Conservation (phyloP, 1,140 invertebrate species). For the Campoletis sonorensis region DNA sequence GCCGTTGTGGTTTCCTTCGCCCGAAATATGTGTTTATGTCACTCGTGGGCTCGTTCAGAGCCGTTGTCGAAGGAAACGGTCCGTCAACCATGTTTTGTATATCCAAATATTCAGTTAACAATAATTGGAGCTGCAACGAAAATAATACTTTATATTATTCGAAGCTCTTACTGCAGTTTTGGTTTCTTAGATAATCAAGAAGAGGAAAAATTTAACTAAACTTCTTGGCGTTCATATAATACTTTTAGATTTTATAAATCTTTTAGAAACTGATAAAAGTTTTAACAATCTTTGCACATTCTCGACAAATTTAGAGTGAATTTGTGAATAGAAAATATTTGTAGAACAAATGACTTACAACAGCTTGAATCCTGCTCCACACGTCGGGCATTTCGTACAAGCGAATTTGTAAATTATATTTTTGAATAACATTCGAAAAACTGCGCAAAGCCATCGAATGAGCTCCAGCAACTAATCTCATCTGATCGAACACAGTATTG, state of each 20-base stretch:
- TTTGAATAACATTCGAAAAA: slow-evolving; percentile 79
- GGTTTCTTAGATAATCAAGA: not conserved
- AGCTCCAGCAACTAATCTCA: slow-evolving; percentile 83
- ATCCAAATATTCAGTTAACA: slow-evolving; percentile 90
- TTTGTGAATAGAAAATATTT: not conserved
- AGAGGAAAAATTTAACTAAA: too few relatives aligned
- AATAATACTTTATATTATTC: slow-evolving; percentile 16
- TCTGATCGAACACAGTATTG: slow-evolving; percentile 85
- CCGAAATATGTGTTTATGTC: slow-evolving; percentile 84
- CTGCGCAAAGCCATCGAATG: slow-evolving; percentile 82
- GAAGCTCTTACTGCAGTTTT: not conserved
- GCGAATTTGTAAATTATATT: slow-evolving; percentile 77
- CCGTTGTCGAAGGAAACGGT: slow-evolving; percentile 77
- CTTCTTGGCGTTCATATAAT: too few relatives aligned
- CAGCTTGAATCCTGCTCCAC: slow-evolving; percentile 92
- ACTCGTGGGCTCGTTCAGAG: slow-evolving; percentile 78
- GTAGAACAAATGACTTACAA: slow-evolving; percentile 79
- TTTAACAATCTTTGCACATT: too few relatives aligned
- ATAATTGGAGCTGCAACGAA: slow-evolving; percentile 82
- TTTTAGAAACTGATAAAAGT: too few relatives aligned
- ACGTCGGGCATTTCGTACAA: slow-evolving; percentile 89
- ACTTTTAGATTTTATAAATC: too few relatives aligned
- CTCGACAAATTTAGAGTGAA: too few relatives aligned
- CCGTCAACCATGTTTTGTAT: slow-evolving; percentile 83
- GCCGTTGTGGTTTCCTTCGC: slow-evolving; percentile 81